A percentile compares a stretch with the other conserved stretches of the same genome.
These are phyloP conservation scores for Noctua pronuba DNA, from an alignment of 2,888 invertebrate genomes.

Conservation along the genomic window DNA sequence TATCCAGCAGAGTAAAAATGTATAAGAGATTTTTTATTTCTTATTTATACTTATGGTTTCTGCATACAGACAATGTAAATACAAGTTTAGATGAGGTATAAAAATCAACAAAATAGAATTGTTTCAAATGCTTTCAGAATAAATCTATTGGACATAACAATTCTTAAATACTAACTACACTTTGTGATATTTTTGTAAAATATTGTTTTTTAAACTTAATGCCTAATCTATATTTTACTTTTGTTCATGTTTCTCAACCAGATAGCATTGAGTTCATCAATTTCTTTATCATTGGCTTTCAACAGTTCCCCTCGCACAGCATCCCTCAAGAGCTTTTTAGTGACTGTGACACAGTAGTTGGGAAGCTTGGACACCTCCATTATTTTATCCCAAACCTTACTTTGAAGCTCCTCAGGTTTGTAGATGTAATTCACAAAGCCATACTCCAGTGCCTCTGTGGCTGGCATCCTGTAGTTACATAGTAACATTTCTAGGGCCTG, in stretches of 20 bases:
- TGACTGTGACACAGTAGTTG: constrained; percentile 90
- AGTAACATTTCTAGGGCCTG: constrained; percentile 91
- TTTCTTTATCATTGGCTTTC: constrained; percentile 92
- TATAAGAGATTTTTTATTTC: background rate
- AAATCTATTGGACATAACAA: background rate
- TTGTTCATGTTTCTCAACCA: constrained; percentile 89
- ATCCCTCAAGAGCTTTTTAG: constrained; percentile 93
- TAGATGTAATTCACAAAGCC: constrained; percentile 95
- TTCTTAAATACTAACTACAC: background rate
- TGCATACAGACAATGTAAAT: background rate
- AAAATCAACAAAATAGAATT: background rate
- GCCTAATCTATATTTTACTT: constrained; percentile 70
- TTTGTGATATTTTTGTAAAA: background rate
- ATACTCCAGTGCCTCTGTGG: constrained; percentile 94
- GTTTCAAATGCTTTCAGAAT: background rate
- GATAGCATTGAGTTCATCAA: constrained; percentile 91
- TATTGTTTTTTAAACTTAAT: background rate
- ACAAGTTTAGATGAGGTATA: constrained; percentile 3
- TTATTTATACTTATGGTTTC: background rate
- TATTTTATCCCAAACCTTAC: constrained; percentile 91
- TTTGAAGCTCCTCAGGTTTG: constrained; percentile 91
- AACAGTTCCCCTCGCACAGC: constrained; percentile 91
- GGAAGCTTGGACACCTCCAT: constrained; percentile 90
- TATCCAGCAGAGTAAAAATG: background rate
- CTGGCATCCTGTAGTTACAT: constrained; percentile 94